Conservation (phyloP, 2,113 vertebrate species). For the Puma concolor region DNA sequence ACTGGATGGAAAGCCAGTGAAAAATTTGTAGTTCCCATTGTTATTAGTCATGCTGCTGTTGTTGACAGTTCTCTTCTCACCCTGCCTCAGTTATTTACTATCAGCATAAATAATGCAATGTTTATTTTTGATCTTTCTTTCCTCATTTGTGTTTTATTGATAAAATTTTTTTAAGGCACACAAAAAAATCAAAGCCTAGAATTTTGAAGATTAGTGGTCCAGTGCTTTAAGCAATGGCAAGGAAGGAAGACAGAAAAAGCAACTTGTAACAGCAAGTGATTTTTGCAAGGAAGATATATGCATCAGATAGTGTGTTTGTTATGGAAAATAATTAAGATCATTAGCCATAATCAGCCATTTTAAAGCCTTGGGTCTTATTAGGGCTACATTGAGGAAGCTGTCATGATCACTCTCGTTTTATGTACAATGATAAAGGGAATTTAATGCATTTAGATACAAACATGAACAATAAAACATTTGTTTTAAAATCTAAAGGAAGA, state of each 20-base stretch:
- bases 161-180: neutral
- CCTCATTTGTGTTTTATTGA: conserved; percentile 34
- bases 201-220: neutral
- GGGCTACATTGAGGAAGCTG: neutral
- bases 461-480: conserved; percentile 36
- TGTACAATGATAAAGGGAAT: conserved; percentile 32
- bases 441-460: conserved; percentile 17
- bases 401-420: neutral
- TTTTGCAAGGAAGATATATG: neutral
- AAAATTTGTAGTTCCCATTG: neutral
- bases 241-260: neutral
- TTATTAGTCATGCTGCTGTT: neutral
- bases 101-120: conserved; percentile 8
- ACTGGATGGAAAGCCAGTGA: neutral
- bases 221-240: neutral
- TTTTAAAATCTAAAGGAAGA: conserved; percentile 54
- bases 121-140: conserved; percentile 33
- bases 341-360: neutral
- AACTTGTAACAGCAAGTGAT: conserved; percentile 40
- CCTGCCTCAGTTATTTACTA: neutral
- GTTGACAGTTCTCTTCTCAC: neutral
- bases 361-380: neutral
- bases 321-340: neutral
- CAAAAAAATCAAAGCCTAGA: neutral
- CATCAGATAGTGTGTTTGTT: neutral